phyloP scores from a whole-genome alignment of 2,113 vertebrate genomes.

The Amblyopsis rosae region DNA sequence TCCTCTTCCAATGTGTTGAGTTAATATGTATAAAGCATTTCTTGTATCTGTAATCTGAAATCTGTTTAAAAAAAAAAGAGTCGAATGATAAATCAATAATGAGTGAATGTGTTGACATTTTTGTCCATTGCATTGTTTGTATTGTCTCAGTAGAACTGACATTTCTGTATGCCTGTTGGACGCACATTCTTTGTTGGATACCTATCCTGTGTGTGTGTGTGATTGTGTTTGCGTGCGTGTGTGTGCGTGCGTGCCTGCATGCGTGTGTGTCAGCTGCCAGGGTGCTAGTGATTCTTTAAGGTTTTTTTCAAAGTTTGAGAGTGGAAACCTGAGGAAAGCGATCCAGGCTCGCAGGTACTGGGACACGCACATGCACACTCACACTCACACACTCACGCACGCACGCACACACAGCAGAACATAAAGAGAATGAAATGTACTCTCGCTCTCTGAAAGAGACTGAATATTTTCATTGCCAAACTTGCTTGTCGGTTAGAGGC shows the following conservation, averaged over 20 bases:
- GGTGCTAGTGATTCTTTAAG: conserved; percentile 66
- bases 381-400: conserved; percentile 14
- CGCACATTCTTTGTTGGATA: too few species aligned
- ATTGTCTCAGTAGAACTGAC: too few species aligned
- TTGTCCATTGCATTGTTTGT: too few species aligned
- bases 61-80: too few species aligned
- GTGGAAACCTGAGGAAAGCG: conserved; percentile 89
- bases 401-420: conserved; percentile 5
- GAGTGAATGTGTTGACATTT: too few species aligned
- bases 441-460: neutral
- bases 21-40: too few species aligned
- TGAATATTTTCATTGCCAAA: too few species aligned
- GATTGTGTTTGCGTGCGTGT: neutral
- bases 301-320: conserved; percentile 90
- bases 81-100: too few species aligned
- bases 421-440: conserved; percentile 10
- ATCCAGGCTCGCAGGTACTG: conserved; percentile 87
- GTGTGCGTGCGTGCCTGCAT: neutral
- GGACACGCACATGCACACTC: neutral
- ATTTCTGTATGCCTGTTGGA: neutral
- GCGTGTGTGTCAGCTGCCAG: conserved; percentile 58
- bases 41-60: too few species aligned
- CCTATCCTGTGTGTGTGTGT: too few species aligned
- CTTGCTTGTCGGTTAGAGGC: too few species aligned
- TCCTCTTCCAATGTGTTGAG: neutral